Evolutionary conservation across 37 sponge, comb jelly and placozoan genomes (phyloP).

Genomic region (Eunapius fragilis): DNA sequence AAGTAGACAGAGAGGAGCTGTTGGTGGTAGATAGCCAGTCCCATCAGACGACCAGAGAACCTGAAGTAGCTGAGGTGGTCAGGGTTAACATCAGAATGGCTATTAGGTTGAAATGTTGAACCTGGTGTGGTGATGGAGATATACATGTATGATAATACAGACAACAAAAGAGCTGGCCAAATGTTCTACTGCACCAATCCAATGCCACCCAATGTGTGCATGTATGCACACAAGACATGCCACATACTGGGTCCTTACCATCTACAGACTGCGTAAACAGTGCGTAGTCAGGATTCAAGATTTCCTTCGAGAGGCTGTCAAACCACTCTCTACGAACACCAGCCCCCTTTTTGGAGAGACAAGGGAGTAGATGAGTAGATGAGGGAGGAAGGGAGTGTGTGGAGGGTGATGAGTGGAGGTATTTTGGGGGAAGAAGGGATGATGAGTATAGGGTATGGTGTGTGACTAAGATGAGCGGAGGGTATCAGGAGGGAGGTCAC

Average conservation of each 20-base stretch:
- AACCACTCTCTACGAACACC: slow-evolving; percentile 96
- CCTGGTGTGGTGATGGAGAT: slow-evolving; percentile 24
- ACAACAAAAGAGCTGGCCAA: background rate
- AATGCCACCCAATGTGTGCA: no score
- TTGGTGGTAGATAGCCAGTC: slow-evolving; percentile 87
- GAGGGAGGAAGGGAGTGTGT: background rate
- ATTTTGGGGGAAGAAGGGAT: background rate
- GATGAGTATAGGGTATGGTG: background rate
- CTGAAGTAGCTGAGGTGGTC: slow-evolving; percentile 97
- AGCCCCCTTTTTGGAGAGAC: slow-evolving; percentile 50
- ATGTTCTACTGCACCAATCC: background rate
- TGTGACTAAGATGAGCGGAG: background rate
- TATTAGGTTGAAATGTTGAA: slow-evolving; percentile 95
- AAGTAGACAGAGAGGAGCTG: slow-evolving; percentile 96
- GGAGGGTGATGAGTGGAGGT: background rate
- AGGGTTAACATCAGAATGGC: slow-evolving; percentile 89
- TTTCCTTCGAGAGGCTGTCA: slow-evolving; percentile 84
- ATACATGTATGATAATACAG: background rate
- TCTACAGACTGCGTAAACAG: slow-evolving; percentile 95
- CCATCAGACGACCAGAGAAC: slow-evolving; percentile 93
- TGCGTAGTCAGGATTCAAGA: slow-evolving; percentile 97
- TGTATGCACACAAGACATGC: background rate
- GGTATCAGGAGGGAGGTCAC: background rate
- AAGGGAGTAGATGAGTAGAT: background rate
- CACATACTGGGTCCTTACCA: slow-evolving; percentile 48